phyloP scores from a whole-genome alignment of 2,888 invertebrate species.

The Nasonia oneida region DNA sequence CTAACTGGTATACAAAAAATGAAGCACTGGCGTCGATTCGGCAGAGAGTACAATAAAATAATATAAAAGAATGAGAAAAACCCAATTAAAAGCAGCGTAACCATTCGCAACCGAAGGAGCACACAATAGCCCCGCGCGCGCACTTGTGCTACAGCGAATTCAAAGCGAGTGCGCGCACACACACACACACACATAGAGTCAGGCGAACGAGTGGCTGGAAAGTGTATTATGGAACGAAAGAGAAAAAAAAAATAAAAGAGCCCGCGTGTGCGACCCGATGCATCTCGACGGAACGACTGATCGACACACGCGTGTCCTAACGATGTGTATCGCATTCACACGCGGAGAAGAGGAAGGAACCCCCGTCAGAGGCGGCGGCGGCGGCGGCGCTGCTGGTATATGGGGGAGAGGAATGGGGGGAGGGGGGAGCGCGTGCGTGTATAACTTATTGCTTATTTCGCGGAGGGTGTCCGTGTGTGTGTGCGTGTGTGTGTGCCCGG shows the following conservation, averaged over 20 bases:
- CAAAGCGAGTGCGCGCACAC: neutral
- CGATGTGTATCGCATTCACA: slow-evolving; percentile 49
- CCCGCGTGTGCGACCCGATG: slow-evolving; percentile 66
- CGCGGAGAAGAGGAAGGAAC: slow-evolving; percentile 51
- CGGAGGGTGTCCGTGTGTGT: slow-evolving; percentile 73
- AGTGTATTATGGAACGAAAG: neutral
- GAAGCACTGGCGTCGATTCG: neutral
- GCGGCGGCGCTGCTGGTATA: slow-evolving; percentile 39
- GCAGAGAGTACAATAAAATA: neutral
- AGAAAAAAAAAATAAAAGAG: neutral
- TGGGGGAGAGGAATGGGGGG: slow-evolving; percentile 62
- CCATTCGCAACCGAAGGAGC: slow-evolving; percentile 32
- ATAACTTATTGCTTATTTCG: slow-evolving; percentile 78
- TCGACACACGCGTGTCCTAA: slow-evolving; percentile 62
- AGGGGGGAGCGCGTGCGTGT: slow-evolving; percentile 54
- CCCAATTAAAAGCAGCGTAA: slow-evolving; percentile 24
- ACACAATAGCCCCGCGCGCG: slow-evolving; percentile 1
- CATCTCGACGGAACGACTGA: slow-evolving; percentile 66
- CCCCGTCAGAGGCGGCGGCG: slow-evolving; percentile 34
- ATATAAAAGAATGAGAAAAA: too few relatives aligned
- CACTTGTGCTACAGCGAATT: neutral
- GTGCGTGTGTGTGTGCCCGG: slow-evolving; percentile 66
- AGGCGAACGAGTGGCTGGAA: neutral
- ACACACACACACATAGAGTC: neutral
- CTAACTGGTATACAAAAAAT: too few relatives aligned